Evolutionary conservation across 2,888 invertebrate species (phyloP), one percentile per base, ranked within the genome.

Genomic region (Lithophane leautieri): DNA sequence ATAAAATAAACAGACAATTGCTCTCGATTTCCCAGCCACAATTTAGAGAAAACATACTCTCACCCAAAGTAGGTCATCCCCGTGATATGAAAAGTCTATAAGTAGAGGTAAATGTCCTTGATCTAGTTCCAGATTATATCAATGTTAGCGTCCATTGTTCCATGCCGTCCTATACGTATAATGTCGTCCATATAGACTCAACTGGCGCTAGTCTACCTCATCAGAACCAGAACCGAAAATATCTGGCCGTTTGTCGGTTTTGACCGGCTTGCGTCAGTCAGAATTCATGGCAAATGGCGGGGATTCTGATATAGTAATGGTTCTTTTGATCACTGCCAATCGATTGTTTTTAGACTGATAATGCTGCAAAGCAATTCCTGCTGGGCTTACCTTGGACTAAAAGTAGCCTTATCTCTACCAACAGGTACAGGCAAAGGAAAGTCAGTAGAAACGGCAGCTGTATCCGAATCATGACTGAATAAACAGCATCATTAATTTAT

Each of bases 81-180:
- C 56, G 63, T 85, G 50, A 67, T 82, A 82, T 70, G 40, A 85
- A 81, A 74, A 60, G 56, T 52, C 66, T 84, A 84, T 81, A 70
- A 70, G 81, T 81, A 84, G 81, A 80, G 22, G 77, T 68, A 70
- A 42, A 70, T 65, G 79, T 70, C 86, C 82, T 60, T 78, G 86
- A 66, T 85, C 83, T 66, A 82, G 77, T 76, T 81, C 76, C 56
- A 78, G 22, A 81, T 81, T 63, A 44, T 62, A 50, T 75, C 68
- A 82, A 81, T 76, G 66, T 66, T 60, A 63, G 47, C 63, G 72
- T 16, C 61, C 82, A 78, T 73, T 82, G 70, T 83, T 58, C 82
- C 70, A 28, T 60, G 34, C 47, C 52, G 40, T 52, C 34, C 67
- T 84, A 66, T 84, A 81, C 8, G 8, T 68, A 47, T 25, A 65